A percentile compares a stretch with the other conserved stretches of the same genome.
Conservation (phyloP, 2,888 invertebrate genomes). For the Oxyteleia sp. region DNA sequence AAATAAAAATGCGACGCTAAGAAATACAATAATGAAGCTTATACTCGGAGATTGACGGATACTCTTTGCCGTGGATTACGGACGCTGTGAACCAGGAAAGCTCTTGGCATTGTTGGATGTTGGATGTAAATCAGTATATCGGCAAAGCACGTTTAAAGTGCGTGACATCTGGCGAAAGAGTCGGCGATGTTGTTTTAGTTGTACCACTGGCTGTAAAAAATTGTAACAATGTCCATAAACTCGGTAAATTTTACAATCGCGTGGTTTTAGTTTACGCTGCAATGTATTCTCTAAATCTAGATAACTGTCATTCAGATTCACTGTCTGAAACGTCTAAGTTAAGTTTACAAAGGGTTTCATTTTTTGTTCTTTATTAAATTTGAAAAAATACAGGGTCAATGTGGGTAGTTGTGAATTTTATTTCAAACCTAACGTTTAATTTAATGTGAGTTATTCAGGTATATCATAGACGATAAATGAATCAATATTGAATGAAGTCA, state of each 20-base stretch:
- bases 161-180: conserved; percentile 56
- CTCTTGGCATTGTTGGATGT: conserved; percentile 48
- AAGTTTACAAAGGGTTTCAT: neutral
- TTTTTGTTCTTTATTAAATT: too few species aligned
- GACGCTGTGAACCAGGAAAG: conserved; percentile 42
- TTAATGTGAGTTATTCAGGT: too few species aligned
- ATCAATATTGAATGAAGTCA: too few species aligned
- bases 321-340: neutral
- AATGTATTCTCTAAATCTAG: conserved; percentile 14
- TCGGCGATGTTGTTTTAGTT: conserved; percentile 45
- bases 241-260: conserved; percentile 11
- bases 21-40: conserved; percentile 44
- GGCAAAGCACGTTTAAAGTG: conserved; percentile 48
- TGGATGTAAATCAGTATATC: conserved; percentile 58
- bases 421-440: too few species aligned
- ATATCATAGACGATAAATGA: too few species aligned
- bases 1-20: conserved; percentile 18
- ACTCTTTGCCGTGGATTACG: conserved; percentile 46
- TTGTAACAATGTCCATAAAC: conserved; percentile 35
- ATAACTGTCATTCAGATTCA: neutral
- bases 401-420: too few species aligned
- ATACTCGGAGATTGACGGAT: conserved; percentile 44
- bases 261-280: neutral
- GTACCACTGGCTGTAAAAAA: conserved; percentile 30
- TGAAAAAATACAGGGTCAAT: too few species aligned